Percentiles rank a stretch among this genome's conserved stretches.
Conservation (phyloP, 2,113 vertebrate genomes). For the Bos javanicus region DNA sequence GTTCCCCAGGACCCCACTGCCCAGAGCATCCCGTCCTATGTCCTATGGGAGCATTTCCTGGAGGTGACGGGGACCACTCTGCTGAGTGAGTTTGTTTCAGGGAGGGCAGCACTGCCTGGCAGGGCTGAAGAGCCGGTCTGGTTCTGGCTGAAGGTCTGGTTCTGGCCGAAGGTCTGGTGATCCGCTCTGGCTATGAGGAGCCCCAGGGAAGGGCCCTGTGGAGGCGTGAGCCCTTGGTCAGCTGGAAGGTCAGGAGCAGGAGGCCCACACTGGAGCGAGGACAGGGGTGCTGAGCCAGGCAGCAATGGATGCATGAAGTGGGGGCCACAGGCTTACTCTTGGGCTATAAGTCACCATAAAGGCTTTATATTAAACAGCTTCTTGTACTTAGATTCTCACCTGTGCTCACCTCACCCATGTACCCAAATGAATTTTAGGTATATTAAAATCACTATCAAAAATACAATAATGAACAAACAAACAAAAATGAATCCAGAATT, state of each 20-base stretch:
- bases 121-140: not conserved
- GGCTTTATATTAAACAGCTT: not conserved
- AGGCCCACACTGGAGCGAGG: not conserved
- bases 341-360: not conserved
- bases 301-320: not conserved
- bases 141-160: not conserved
- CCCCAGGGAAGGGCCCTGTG: not conserved
- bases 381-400: not conserved
- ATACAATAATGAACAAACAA: not conserved
- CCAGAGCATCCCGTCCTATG: not conserved
- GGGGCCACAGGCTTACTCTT: not conserved
- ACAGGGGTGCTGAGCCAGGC: not conserved
- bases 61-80: rapidly evolving
- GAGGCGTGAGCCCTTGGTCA: not conserved
- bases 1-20: not conserved
- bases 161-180: not conserved
- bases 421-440: not conserved
- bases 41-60: not conserved
- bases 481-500: not conserved
- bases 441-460: not conserved
- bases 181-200: not conserved
- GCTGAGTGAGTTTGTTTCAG: not conserved
- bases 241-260: not conserved
- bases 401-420: not conserved
- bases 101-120: not conserved